Conservation (phyloP, 2,797 vertebrate genomes). For the Heterohyrax brucei region DNA sequence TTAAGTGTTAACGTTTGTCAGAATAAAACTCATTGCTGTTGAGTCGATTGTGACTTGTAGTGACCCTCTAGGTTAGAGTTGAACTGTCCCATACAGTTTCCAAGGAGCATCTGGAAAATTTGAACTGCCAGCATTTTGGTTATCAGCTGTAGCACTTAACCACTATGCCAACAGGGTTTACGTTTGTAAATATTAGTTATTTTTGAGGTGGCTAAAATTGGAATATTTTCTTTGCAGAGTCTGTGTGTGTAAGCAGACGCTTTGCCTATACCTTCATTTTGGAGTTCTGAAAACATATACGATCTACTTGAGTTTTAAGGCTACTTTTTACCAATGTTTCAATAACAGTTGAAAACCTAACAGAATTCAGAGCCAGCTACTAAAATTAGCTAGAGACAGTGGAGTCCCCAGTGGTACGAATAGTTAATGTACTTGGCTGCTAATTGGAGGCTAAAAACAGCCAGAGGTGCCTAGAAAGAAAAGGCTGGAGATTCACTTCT, state of each 20-base stretch:
- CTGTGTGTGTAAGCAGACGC: not conserved
- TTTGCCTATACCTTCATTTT: conserved; percentile 11
- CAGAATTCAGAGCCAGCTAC: not conserved
- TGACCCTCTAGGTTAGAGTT: too few relatives aligned
- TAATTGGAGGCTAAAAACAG: not conserved
- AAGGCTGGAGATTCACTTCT: not conserved
- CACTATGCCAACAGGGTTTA: too few relatives aligned
- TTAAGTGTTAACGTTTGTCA: not conserved
- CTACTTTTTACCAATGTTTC: not conserved
- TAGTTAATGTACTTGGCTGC: not conserved
- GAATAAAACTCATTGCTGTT: not conserved
- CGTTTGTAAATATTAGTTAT: not conserved
- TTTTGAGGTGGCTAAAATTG: conserved; percentile 39
- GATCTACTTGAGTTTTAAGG: not conserved
- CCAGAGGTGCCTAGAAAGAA: not conserved
- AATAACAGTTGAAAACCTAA: conserved; percentile 30
- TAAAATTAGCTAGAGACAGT: not conserved
- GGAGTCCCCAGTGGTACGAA: not conserved
- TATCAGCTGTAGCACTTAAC: too few relatives aligned
- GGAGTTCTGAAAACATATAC: not conserved
- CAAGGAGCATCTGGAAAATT: too few relatives aligned
- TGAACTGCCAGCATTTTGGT: too few relatives aligned
- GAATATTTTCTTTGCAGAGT: not conserved
- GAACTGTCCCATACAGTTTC: too few relatives aligned
- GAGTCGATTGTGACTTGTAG: too few relatives aligned